Percentiles rank a stretch among this genome's conserved stretches.
Conservation (phyloP, 2,888 invertebrate genomes). For the Laspeyria flexula region DNA sequence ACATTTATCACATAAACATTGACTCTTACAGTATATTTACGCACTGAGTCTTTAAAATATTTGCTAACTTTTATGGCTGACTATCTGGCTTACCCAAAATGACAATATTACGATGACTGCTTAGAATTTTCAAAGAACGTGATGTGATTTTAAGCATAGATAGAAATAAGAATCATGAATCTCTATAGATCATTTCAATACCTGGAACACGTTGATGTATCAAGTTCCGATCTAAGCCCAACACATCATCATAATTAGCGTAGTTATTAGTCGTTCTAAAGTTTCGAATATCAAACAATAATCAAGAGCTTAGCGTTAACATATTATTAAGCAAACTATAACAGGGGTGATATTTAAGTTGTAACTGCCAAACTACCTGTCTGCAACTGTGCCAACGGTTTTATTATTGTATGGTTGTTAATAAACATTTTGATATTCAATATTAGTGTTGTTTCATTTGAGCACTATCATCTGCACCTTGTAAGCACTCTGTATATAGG, state of each 20-base stretch:
- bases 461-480: slow-evolving; percentile 35
- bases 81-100: too few relatives aligned
- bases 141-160: too few relatives aligned
- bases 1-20: too few relatives aligned
- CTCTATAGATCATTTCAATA: too few relatives aligned
- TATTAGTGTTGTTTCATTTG: slow-evolving; percentile 52
- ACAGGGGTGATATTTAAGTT: slow-evolving; percentile 38
- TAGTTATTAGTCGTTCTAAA: slow-evolving; percentile 23
- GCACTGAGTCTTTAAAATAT: too few relatives aligned
- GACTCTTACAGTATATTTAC: too few relatives aligned
- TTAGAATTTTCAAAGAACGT: too few relatives aligned
- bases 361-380: slow-evolving; percentile 58
- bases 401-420: slow-evolving; percentile 70
- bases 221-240: too few relatives aligned
- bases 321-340: slow-evolving; percentile 30
- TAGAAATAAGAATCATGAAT: too few relatives aligned
- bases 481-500: not conserved
- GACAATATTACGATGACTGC: too few relatives aligned
- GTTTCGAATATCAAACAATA: slow-evolving; percentile 32
- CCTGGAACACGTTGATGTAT: too few relatives aligned
- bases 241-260: slow-evolving; percentile 8
- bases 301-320: slow-evolving; percentile 52
- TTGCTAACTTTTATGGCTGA: too few relatives aligned
- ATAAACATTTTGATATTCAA: slow-evolving; percentile 79
- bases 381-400: slow-evolving; percentile 78